These are phyloP conservation scores for Planococcus citri DNA, from an alignment of 1,140 invertebrate genomes.

Conservation along the genomic window DNA sequence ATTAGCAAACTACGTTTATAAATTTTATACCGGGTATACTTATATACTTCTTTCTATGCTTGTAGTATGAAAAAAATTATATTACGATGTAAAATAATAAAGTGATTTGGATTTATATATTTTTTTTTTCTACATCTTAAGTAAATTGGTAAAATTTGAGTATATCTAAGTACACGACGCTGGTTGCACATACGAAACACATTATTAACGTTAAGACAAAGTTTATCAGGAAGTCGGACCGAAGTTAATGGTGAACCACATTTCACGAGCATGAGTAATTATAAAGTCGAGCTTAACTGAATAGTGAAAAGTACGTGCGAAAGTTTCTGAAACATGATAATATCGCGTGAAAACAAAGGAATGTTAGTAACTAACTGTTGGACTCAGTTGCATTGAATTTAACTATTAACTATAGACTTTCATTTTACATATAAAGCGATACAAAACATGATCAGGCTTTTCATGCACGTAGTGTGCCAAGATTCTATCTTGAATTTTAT, in stretches of 20 bases:
- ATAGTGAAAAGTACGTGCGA: conserved; percentile 2
- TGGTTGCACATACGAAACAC: not conserved
- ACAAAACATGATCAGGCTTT: not conserved
- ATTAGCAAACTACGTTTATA: not conserved
- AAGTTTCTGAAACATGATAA: conserved; percentile 4
- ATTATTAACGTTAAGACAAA: conserved; percentile 4
- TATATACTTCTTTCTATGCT: no score
- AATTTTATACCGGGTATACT: not conserved
- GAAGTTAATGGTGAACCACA: not conserved
- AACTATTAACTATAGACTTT: not conserved
- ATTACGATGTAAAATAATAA: no score
- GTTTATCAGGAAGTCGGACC: conserved; percentile 5
- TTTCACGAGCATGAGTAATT: not conserved
- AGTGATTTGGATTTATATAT: no score
- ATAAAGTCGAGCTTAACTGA: conserved; percentile 3
- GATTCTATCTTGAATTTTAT: not conserved
- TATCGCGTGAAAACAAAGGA: not conserved
- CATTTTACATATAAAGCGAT: not conserved
- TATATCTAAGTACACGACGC: not conserved
- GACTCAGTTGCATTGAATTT: conserved; percentile 6
- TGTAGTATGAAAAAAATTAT: no score
- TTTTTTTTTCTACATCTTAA: no score
- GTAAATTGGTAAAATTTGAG: not conserved
- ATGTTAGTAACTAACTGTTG: not conserved
- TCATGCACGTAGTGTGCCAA: not conserved